Conservation (phyloP, 2,113 vertebrate species). For the Tragelaphus strepsiceros region DNA sequence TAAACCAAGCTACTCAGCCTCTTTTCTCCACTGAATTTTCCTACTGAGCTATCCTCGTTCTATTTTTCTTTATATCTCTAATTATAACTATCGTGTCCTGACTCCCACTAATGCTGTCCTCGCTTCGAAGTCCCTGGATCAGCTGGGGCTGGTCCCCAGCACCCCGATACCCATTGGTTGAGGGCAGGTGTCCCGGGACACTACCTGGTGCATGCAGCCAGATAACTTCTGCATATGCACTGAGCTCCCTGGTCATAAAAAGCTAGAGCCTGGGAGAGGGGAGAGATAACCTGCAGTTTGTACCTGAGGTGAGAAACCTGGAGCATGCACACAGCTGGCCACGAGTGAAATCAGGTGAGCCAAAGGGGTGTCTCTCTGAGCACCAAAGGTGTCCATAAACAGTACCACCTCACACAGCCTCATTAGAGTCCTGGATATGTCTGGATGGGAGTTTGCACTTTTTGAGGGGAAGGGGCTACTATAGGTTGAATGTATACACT, state of each 20-base stretch:
- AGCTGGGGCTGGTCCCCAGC: no score
- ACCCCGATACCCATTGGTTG: rapidly evolving
- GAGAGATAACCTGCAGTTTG: background rate
- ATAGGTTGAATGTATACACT: background rate
- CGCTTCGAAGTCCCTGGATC: no score
- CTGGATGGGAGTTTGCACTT: rapidly evolving
- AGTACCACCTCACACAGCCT: background rate
- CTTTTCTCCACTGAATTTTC: no score
- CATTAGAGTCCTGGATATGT: background rate
- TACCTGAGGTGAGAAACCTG: rapidly evolving
- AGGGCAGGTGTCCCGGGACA: background rate
- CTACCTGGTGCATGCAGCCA: rapidly evolving
- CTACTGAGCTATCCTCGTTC: no score
- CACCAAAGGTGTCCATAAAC: background rate
- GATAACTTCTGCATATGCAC: no score
- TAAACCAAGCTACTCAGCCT: no score
- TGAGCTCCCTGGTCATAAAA: background rate
- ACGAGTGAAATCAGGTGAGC: background rate
- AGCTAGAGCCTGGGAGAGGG: no score
- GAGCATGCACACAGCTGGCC: background rate
- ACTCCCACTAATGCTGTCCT: no score
- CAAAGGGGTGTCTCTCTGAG: rapidly evolving
- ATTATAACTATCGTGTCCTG: no score
- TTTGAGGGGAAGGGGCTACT: background rate
- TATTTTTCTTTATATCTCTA: no score